Base-by-base conservation (phyloP, 2,797 vertebrate species). In the Sebastolobus alascanus region DNA sequence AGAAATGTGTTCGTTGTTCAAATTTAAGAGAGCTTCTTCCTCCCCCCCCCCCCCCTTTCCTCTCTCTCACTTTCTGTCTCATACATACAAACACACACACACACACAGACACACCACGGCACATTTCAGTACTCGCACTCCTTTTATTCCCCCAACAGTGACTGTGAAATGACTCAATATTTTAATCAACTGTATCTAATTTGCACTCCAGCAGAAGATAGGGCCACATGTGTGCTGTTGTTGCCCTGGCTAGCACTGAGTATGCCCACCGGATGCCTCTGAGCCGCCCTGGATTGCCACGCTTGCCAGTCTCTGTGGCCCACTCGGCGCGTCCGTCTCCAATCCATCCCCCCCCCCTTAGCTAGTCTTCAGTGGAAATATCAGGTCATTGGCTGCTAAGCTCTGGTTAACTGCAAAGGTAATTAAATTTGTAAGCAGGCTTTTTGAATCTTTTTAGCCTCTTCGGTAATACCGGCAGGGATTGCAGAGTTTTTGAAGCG, bases 101-200 rank as follows among this genome's bases (percentile, higher is more conserved):
- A 25, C 25, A 52, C 77, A 81, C 64, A 67, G 61, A 55, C 69
- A 74, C 79, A 85, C 78, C 69, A 61, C 31, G 35, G 77, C 77
- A 76, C 89, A 90, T 92, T 91, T 75, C 83, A 90, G 82, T 75
- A 79, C 87, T 89, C 79, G 12, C 80, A 76, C 83, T 93, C 84
- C 74, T 92, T 95, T 94, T 94, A 93, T 95, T 95, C 91, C 93
- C 87, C 80, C 89, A 92, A 91, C 93, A 92, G 82, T 89, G 90
- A 91, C 93, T 94, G 93, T 94, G 93, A 94, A 95, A 94, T 94
- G 87, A 94, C 91, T 94, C 92, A 90, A 94, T 95, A 93, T 95
- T 94, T 93, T 94, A 95, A 94, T 95, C 93, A 95, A 94, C 91
- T 92, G 92, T 94, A 94, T 95, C 90, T 96, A 93, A 96, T 96